phyloP scores from a whole-genome alignment of 2,113 vertebrate genomes.

The Mola mola region DNA sequence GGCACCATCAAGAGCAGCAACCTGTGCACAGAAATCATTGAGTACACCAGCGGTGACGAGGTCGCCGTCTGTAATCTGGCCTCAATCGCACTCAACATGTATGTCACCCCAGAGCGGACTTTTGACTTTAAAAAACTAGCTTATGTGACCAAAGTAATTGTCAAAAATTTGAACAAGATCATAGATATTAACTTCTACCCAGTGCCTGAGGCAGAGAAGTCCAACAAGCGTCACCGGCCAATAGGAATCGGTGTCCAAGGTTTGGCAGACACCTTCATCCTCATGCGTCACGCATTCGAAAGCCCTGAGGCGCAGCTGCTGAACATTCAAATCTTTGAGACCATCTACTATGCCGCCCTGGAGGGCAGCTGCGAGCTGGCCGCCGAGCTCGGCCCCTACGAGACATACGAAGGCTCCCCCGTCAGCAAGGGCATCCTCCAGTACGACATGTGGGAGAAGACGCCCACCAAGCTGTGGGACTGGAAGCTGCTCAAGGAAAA shows the following conservation, averaged over 20 bases:
- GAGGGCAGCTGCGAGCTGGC: constrained; percentile 95
- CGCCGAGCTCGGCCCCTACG: constrained; percentile 85
- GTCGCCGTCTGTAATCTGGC: constrained; percentile 97
- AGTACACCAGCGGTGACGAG: constrained; percentile 94
- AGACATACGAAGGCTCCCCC: constrained; percentile 90
- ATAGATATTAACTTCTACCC: constrained; percentile 98
- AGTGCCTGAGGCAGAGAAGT: constrained; percentile 87
- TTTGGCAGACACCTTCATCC: constrained; percentile 94
- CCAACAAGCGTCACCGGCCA: constrained; percentile 92
- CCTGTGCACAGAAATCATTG: constrained; percentile 94
- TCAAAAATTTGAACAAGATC: constrained; percentile 95
- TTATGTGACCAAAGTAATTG: constrained; percentile 91
- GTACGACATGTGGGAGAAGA: constrained; percentile 96
- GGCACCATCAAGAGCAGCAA: constrained; percentile 98
- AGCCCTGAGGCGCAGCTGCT: constrained; percentile 89
- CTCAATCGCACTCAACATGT: constrained; percentile 97
- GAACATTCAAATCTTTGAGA: constrained; percentile 97
- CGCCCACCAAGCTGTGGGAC: constrained; percentile 90
- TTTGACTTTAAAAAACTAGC: constrained; percentile 92
- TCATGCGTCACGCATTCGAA: constrained; percentile 95
- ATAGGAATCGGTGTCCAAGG: constrained; percentile 97
- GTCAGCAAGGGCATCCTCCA: constrained; percentile 96
- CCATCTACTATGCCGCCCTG: constrained; percentile 92
- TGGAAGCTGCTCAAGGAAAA: constrained; percentile 92
- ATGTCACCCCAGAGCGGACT: constrained; percentile 89